Base-by-base conservation (phyloP, 2,888 invertebrate species). In the Aricia artaxerxes region DNA sequence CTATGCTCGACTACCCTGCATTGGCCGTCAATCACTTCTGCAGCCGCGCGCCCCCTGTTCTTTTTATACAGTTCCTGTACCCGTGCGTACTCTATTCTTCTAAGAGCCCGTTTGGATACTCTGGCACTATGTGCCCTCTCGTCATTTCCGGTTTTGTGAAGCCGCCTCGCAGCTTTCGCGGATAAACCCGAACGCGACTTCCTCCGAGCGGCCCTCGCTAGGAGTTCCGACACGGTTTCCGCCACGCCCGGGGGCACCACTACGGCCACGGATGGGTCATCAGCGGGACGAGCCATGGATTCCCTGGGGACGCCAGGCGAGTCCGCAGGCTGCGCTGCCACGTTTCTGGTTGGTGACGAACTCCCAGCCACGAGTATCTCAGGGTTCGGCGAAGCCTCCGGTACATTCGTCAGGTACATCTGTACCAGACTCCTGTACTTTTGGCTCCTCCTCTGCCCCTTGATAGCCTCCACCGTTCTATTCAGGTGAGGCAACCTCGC, bases 21-120 rank as follows among this genome's bases (percentile, higher is more conserved):
- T 57, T 78, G 79, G 5, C 82, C 83, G 38, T 82, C 82, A 4
- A 83, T 77, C 4, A 83, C 79, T 53, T 84, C 83, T 0, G 80
- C 81, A 61, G 82, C 82, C 35, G 82, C 80, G 3, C 78, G 73
- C 11, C 78, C 72, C 16, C 60, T 35, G 49, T 4, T 73, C 73
- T 78, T 80, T 64, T 64, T 60, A 24, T 75, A 81, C 13, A 79
- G 73, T 44, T 77, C 73, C 79, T 78, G 79, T 31, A 75, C 79
- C 57, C 57, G 35, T 60, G 77, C 78, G 79, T 79, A 81, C 81
- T 78, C 79, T 9, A 76, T 79, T 57, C 79, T 73, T 4, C 78
- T 35, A 35, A 77, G 78, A 11, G 13, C 38, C 24, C 64, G 53
- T 24, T 44, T 79, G 16, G 79, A 77, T 61, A 77, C 6, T 35